phyloP scores from a whole-genome alignment of 1,140 invertebrate species.

The Sycobia sp. region DNA sequence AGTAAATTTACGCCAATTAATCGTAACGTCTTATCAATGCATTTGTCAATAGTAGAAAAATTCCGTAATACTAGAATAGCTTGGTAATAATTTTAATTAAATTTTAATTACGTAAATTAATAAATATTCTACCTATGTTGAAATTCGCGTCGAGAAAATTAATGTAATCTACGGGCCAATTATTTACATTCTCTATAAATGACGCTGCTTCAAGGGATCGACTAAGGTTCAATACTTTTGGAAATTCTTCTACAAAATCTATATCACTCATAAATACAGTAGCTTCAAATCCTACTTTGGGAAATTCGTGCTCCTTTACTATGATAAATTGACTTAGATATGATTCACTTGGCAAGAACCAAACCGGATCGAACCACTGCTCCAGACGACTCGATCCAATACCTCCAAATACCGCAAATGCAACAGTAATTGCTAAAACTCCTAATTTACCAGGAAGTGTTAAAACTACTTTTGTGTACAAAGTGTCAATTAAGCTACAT shows the following conservation, averaged over 20 bases:
- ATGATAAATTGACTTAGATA: constrained; percentile 71
- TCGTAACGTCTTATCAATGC: background rate
- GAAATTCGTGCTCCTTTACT: constrained; percentile 65
- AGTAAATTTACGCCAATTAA: background rate
- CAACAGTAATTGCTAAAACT: constrained; percentile 64
- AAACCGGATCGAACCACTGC: constrained; percentile 78
- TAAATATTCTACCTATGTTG: constrained; percentile 54
- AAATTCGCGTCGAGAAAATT: constrained; percentile 65
- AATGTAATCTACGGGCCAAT: constrained; percentile 70
- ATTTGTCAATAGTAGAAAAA: background rate
- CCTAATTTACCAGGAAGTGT: constrained; percentile 66
- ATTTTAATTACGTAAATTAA: too few species aligned
- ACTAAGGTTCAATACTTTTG: constrained; percentile 65
- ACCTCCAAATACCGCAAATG: constrained; percentile 66
- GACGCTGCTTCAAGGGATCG: constrained; percentile 62
- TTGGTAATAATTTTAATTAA: background rate
- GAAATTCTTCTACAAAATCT: constrained; percentile 70
- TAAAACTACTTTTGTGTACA: constrained; percentile 69
- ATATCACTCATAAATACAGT: constrained; percentile 71
- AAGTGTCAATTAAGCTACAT: constrained; percentile 60
- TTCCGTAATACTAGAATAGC: background rate
- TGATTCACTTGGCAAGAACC: constrained; percentile 76
- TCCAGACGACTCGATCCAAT: constrained; percentile 68
- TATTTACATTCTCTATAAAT: constrained; percentile 64
- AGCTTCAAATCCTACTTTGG: constrained; percentile 69